Percentiles rank a stretch among this genome's conserved stretches.
Conservation (phyloP, 2,888 invertebrate genomes). For the Lithophane semibrunnea region DNA sequence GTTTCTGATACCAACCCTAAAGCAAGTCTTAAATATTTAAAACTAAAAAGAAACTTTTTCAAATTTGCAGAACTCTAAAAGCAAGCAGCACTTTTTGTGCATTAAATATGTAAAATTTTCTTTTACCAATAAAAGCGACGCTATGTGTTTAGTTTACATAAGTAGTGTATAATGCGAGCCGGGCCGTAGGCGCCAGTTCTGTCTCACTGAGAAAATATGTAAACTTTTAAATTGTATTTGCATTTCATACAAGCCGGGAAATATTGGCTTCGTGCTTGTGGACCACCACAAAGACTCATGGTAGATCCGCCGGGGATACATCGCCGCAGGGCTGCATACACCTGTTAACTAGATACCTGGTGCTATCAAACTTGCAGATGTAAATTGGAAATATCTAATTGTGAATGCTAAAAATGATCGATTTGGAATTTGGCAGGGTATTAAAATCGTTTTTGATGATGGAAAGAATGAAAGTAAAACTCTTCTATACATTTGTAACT, state of each 20-base stretch:
- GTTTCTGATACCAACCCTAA: not conserved
- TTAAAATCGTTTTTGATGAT: not conserved
- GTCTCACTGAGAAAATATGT: conserved; percentile 86
- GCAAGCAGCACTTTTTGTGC: conserved; percentile 16
- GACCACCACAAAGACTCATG: conserved; percentile 79
- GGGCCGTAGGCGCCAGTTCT: conserved; percentile 82
- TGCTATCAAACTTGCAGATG: conserved; percentile 48
- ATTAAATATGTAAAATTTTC: conserved; percentile 39
- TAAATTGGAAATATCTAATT: conserved; percentile 48
- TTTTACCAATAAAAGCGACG: conserved; percentile 39
- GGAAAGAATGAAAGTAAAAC: not conserved
- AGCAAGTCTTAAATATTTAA: conserved; percentile 11
- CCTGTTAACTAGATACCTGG: conserved; percentile 56
- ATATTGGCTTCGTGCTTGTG: conserved; percentile 85
- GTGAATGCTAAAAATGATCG: conserved; percentile 20
- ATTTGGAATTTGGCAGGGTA: not conserved
- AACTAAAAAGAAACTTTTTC: conserved; percentile 2
- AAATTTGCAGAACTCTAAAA: conserved; percentile 7
- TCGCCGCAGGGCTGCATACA: conserved; percentile 67
- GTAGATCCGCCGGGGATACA: conserved; percentile 72
- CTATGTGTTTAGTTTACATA: conserved; percentile 58
- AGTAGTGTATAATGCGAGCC: conserved; percentile 62
- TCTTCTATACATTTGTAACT: no score
- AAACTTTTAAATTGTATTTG: conserved; percentile 90
- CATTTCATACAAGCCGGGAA: conserved; percentile 86